These are phyloP conservation scores for Anarrhichthys ocellatus DNA, from an alignment of 2,113 vertebrate genomes.

Conservation along the genomic window DNA sequence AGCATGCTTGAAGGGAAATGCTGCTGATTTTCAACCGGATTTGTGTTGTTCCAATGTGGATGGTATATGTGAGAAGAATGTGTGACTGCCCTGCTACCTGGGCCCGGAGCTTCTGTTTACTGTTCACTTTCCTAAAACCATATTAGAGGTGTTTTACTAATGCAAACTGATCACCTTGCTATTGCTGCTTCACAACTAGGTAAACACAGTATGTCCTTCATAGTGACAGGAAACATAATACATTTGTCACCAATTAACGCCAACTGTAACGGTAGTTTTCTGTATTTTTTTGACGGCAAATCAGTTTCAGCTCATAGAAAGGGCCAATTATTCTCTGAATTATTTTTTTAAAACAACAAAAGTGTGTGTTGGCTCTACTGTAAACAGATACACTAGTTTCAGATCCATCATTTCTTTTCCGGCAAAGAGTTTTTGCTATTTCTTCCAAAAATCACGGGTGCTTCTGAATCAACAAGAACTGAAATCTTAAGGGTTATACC, in stretches of 20 bases:
- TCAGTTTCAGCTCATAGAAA: background rate
- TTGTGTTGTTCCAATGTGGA: background rate
- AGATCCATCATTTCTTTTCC: background rate
- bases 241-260: background rate
- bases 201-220: background rate
- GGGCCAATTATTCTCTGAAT: background rate
- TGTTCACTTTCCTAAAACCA: background rate
- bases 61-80: too few species aligned
- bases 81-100: background rate
- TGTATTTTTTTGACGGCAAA: background rate
- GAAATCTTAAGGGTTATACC: background rate
- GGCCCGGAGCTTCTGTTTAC: background rate
- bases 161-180: background rate
- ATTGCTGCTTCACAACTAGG: background rate
- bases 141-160: background rate
- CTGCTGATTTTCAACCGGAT: slow-evolving; percentile 49
- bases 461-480: background rate
- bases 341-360: background rate
- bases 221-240: background rate
- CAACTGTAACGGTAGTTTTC: background rate
- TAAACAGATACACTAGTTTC: background rate
- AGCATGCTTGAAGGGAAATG: slow-evolving; percentile 46
- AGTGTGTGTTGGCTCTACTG: background rate
- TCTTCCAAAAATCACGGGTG: background rate
- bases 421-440: background rate